These are phyloP conservation scores for Anthonomus grandis DNA, from an alignment of 1,140 invertebrate genomes.

Conservation along the genomic window DNA sequence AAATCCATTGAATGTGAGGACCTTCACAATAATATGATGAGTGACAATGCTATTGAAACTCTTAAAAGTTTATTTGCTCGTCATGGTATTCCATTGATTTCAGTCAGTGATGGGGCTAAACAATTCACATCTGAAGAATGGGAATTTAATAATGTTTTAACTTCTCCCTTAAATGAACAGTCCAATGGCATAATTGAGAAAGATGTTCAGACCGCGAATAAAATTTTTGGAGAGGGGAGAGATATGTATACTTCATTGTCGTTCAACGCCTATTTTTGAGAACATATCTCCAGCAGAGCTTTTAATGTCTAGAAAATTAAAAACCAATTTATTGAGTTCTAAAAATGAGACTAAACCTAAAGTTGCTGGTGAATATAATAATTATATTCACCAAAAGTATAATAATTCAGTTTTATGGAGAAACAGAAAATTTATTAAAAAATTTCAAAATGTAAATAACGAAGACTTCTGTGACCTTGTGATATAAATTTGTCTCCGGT, in stretches of 20 bases:
- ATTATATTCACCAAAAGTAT: no score
- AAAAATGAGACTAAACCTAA: no score
- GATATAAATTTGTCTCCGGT: no score
- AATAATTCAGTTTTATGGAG: no score
- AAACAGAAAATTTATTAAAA: no score
- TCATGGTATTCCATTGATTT: constrained; percentile 43
- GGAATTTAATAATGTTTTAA: constrained; percentile 45
- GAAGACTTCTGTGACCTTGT: no score
- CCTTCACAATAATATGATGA: neutral
- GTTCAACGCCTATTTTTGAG: neutral
- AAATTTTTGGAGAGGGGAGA: constrained; percentile 25
- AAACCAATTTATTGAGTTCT: no score
- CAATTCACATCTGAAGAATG: constrained; percentile 45
- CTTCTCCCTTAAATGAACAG: constrained; percentile 44
- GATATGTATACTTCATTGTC: constrained; percentile 18
- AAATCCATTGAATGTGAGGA: constrained; percentile 39
- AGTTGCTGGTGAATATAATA: no score
- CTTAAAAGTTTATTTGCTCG: constrained; percentile 37
- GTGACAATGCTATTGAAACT: constrained; percentile 22
- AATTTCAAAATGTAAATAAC: no score
- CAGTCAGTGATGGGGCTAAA: constrained; percentile 47
- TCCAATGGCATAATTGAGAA: constrained; percentile 48
- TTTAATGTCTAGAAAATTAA: constrained; percentile 8
- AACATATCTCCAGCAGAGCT: constrained; percentile 17
- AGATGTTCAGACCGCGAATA: constrained; percentile 45